Evolutionary conservation across 1,140 invertebrate species (phyloP).

Genomic region (Lucilia cuprina): DNA sequence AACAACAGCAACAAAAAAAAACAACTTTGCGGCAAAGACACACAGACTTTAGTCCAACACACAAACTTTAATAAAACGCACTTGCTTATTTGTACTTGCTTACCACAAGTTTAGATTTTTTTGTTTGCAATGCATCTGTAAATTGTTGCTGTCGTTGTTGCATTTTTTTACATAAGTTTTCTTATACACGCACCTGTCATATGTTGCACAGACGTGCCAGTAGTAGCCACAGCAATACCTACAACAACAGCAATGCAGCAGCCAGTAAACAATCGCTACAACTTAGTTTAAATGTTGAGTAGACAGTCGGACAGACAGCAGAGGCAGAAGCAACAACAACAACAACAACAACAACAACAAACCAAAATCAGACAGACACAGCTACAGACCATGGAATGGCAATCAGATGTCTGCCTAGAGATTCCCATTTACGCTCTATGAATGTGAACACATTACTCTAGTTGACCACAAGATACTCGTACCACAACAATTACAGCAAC

Average conservation of each 20-base stretch:
- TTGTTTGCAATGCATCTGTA: background rate
- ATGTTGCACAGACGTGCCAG: conserved; percentile 2
- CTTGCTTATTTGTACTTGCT: background rate
- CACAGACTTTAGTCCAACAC: background rate
- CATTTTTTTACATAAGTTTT: conserved; percentile 26
- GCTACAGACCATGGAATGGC: background rate
- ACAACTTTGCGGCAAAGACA: conserved; percentile 22
- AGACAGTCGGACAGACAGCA: background rate
- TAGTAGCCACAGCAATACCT: background rate
- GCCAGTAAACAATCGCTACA: background rate
- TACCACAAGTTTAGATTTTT: background rate
- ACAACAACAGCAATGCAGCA: background rate
- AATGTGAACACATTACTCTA: conserved; percentile 17
- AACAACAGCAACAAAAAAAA: conserved; percentile 14
- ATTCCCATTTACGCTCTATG: conserved; percentile 2
- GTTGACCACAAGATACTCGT: conserved; percentile 7
- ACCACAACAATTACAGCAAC: too few relatives aligned
- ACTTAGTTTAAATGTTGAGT: background rate
- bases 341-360: background rate
- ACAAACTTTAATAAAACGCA: background rate
- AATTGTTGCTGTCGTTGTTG: background rate
- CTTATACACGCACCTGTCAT: conserved; percentile 30
- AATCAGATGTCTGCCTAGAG: conserved; percentile 9
- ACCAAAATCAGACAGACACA: background rate
- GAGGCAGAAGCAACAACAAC: background rate